Percentiles rank a stretch among this genome's conserved stretches.
These are phyloP conservation scores for Bettongia penicillata DNA, from an alignment of 2,113 vertebrate species.

Conservation along the genomic window DNA sequence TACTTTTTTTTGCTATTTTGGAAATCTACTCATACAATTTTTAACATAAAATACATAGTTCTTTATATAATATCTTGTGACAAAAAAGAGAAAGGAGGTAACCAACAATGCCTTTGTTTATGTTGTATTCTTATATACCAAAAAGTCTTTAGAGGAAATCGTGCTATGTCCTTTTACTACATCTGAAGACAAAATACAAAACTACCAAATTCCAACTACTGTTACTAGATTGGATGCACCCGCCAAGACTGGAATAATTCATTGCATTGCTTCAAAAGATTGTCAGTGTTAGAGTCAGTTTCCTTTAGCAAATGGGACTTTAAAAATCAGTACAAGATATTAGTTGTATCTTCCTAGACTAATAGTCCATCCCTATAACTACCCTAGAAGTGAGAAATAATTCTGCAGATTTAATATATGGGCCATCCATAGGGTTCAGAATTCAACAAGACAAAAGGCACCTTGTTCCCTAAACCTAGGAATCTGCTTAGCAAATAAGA, in stretches of 20 bases:
- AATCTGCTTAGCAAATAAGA: background rate
- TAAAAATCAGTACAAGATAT: background rate
- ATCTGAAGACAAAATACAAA: background rate
- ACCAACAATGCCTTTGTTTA: background rate
- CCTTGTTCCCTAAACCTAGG: background rate
- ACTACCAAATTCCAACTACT: constrained; percentile 2
- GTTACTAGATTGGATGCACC: background rate
- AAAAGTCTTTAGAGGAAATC: constrained; percentile 12
- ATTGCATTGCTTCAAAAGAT: background rate
- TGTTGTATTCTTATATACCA: background rate
- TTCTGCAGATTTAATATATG: background rate
- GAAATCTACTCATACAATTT: constrained; percentile 33
- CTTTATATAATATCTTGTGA: background rate
- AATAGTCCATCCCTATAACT: background rate
- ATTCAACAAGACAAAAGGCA: background rate
- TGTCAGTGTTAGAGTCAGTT: constrained; percentile 8
- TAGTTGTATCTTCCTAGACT: constrained; percentile 4
- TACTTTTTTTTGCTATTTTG: background rate
- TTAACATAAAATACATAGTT: background rate
- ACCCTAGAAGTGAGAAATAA: no score
- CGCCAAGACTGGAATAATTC: constrained; percentile 6
- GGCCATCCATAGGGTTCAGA: background rate
- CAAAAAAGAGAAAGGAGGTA: constrained; percentile 39
- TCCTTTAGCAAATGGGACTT: background rate
- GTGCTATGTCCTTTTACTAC: constrained; percentile 26